phyloP scores from a whole-genome alignment of 2,888 invertebrate genomes.

The Andrena trimmerana region DNA sequence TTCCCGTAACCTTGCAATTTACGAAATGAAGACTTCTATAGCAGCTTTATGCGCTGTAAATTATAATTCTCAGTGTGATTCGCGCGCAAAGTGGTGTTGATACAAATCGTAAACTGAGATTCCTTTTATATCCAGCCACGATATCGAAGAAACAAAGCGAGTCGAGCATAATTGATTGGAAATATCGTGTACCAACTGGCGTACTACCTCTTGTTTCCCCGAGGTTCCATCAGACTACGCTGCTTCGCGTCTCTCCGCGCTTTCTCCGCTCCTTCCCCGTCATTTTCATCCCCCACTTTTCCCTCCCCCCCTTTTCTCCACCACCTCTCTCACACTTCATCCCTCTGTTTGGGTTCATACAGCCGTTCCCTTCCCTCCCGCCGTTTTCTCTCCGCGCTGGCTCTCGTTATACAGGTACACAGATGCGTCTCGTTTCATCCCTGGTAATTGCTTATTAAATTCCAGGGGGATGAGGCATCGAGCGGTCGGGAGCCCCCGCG shows the following conservation, averaged over 20 bases:
- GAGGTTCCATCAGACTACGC: constrained; percentile 45
- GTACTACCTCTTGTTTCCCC: constrained; percentile 39
- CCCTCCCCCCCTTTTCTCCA: constrained; percentile 20
- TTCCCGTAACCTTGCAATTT: no score
- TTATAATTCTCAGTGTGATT: no score
- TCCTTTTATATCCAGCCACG: not conserved
- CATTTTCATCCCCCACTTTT: constrained; percentile 4
- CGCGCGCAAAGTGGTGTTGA: not conserved
- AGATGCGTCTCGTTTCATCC: constrained; percentile 82
- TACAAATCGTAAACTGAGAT: not conserved
- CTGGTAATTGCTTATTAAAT: constrained; percentile 84
- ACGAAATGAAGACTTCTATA: no score
- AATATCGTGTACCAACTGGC: constrained; percentile 82
- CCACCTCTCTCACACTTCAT: constrained; percentile 30
- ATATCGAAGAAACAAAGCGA: constrained; percentile 70
- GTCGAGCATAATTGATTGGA: constrained; percentile 78
- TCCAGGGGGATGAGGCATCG: constrained; percentile 74
- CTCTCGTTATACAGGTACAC: constrained; percentile 78
- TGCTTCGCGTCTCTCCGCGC: constrained; percentile 71
- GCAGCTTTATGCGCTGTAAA: no score
- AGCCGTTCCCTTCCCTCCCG: constrained; percentile 36
- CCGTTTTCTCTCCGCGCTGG: constrained; percentile 26
- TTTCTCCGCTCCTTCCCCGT: constrained; percentile 3
- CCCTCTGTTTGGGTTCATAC: constrained; percentile 60
- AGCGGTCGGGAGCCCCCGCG: constrained; percentile 39